phyloP scores from a whole-genome alignment of 2,113 vertebrate genomes.

The Thymallus thymallus region DNA sequence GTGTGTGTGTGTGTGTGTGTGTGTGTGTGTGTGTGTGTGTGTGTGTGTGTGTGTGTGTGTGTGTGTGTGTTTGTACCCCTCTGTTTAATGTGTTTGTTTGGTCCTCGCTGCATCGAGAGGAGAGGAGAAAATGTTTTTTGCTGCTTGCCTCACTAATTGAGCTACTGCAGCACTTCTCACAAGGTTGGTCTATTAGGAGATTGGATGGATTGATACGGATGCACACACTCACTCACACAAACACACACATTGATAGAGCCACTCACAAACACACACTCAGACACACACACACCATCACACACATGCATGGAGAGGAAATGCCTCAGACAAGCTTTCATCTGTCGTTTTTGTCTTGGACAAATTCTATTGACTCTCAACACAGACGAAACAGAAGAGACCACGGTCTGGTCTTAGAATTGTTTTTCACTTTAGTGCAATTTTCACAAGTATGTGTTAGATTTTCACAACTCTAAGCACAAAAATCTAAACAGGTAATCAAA shows the following conservation, averaged over 20 bases:
- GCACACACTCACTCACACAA: constrained; percentile 9
- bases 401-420: too few species aligned
- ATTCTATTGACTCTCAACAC: too few species aligned
- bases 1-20: not conserved
- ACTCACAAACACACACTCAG: constrained; percentile 4
- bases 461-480: too few species aligned
- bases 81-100: constrained; percentile 19
- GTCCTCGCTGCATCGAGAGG: not conserved
- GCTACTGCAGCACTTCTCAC: constrained; percentile 54
- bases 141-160: constrained; percentile 61
- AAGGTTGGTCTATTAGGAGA: constrained; percentile 40
- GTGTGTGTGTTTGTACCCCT: not conserved
- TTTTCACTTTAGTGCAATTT: too few species aligned
- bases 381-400: too few species aligned
- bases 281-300: constrained; percentile 11
- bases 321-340: constrained; percentile 63
- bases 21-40: not conserved
- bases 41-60: constrained; percentile 14
- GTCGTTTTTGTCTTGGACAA: constrained; percentile 54
- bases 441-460: too few species aligned
- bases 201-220: constrained; percentile 57
- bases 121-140: constrained; percentile 34
- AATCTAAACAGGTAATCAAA: too few species aligned
- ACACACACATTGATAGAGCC: not conserved
- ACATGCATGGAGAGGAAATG: constrained; percentile 19